Conservation (phyloP, 2,888 invertebrate genomes). For the Callosobruchus maculatus region DNA sequence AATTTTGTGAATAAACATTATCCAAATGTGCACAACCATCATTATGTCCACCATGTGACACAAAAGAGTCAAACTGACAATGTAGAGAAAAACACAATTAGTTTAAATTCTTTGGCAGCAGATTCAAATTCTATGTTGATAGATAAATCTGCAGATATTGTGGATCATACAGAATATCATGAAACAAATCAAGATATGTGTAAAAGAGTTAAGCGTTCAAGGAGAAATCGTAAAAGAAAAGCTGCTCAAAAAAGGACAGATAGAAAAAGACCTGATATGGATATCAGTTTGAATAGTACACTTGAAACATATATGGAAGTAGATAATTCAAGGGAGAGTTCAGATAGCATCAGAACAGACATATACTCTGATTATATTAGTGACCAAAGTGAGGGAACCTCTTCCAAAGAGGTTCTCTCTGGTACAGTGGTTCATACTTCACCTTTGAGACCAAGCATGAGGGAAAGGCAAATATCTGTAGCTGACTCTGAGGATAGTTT, state of each 20-base stretch:
- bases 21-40: constrained; percentile 12
- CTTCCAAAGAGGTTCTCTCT: not conserved
- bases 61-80: constrained; percentile 10
- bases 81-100: not conserved
- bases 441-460: not conserved
- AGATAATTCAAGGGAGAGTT: not conserved
- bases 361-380: constrained; percentile 15
- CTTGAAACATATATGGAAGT: not conserved
- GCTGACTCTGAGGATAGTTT: constrained; percentile 53
- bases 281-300: constrained; percentile 4
- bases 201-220: not conserved
- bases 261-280: constrained; percentile 9
- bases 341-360: constrained; percentile 2
- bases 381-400: not conserved
- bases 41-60: constrained; percentile 3
- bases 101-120: not conserved
- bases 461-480: constrained; percentile 16
- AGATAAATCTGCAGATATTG: not conserved
- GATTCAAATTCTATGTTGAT: constrained; percentile 3
- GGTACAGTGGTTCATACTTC: not conserved
- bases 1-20: constrained; percentile 25
- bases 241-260: constrained; percentile 8
- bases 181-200: constrained; percentile 8
- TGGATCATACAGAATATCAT: constrained; percentile 1
- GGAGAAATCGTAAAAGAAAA: constrained; percentile 13